Evolutionary conservation across 2,888 invertebrate genomes (phyloP), one percentile per base, ranked within the genome.

Genomic region (Himalopsyche anomala): DNA sequence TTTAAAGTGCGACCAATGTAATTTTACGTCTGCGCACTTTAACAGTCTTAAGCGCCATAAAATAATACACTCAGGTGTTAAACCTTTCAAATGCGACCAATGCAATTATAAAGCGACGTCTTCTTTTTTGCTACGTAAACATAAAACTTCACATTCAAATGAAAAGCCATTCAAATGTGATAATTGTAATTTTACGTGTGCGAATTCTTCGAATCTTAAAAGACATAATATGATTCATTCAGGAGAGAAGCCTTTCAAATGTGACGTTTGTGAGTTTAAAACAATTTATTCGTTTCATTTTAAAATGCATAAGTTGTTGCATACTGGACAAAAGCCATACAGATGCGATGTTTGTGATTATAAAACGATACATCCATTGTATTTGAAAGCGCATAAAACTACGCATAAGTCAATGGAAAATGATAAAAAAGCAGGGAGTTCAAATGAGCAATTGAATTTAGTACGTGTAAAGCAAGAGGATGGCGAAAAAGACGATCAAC

Each of bases 91-190:
- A 62, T 62, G 62, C 2, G 62, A 62, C 5, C n/a, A 28, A 62
- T 62, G 62, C 5, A 4, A 4, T 3, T 62, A 62, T 11, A 62
- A 28, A 62, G n/a, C 19, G n/a, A 28, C 62, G 19, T n/a, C 28
- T 2, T 28, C 28, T 0, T n/a, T n/a, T 15, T 8, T 28, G 4
- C 6, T 62, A 11, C 19, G 28, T 0, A 62, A 62, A 6, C 62
- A 62, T 8, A 62, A 62, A 62, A 62, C 28, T 0, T 62, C 28
- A 4, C 62, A 62, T 19, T 28, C 62, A 0, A 28, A 28, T 28
- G 62, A 62, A 62, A 62, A 62, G 19, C 62, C 62, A 3, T 62
- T 28, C 28, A n/a, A 62, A 62, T 62, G 62, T 19, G 62, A 62
- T 4, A 28, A 2, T 8, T 62, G 62, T 15, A 9, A n/a, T 4